A percentile compares a stretch with the other conserved stretches of the same genome.
These are phyloP conservation scores for Drosophila nigromelanica DNA, from an alignment of 1,140 invertebrate species.

Conservation along the genomic window DNA sequence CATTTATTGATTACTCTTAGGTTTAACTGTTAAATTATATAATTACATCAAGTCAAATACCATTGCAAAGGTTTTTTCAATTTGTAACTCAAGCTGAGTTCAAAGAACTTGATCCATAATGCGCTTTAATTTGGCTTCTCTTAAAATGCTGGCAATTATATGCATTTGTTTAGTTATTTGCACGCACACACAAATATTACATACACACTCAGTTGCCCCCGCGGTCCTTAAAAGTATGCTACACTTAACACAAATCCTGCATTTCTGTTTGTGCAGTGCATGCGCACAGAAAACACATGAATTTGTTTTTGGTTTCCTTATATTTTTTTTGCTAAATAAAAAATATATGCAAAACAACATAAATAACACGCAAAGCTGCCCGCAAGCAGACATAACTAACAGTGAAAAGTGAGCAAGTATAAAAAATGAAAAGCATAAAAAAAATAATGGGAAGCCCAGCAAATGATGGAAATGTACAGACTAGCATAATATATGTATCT, in stretches of 20 bases:
- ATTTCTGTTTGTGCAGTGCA: conserved; percentile 38
- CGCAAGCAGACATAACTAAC: conserved; percentile 78
- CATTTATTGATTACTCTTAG: too few relatives aligned
- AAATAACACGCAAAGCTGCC: conserved; percentile 72
- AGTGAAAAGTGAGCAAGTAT: conserved; percentile 68
- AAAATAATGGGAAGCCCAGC: conserved; percentile 28
- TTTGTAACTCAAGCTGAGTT: conserved; percentile 2
- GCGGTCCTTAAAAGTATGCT: conserved; percentile 44
- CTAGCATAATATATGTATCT: conserved; percentile 14
- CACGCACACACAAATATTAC: not conserved
- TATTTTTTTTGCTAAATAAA: conserved; percentile 38
- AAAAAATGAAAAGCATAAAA: conserved; percentile 60
- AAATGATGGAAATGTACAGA: conserved; percentile 48
- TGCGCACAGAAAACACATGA: conserved; percentile 53
- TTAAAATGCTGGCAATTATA: conserved; percentile 41
- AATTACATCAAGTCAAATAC: too few relatives aligned
- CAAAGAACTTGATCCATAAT: conserved; percentile 30
- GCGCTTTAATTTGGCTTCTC: conserved; percentile 22
- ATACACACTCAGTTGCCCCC: not conserved
- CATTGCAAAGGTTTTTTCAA: too few relatives aligned
- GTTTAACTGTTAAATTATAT: too few relatives aligned
- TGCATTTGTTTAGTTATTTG: conserved; percentile 61
- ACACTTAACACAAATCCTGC: conserved; percentile 60
- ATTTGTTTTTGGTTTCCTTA: conserved; percentile 46
- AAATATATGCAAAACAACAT: conserved; percentile 55